phyloP scores from a whole-genome alignment of 2,113 vertebrate genomes.

The Egretta garzetta region DNA sequence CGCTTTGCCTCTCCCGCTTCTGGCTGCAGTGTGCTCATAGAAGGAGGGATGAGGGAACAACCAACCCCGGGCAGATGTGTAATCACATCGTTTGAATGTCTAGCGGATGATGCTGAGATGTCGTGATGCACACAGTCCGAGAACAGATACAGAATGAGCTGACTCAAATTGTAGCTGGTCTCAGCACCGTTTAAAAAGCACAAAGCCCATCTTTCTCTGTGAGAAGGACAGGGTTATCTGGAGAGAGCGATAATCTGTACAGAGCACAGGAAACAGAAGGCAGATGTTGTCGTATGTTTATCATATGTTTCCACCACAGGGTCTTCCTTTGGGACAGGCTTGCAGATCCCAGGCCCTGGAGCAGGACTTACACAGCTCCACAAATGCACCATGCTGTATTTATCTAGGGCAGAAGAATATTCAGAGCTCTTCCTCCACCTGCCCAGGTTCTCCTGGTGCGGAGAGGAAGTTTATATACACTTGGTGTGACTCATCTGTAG shows the following conservation, averaged over 20 bases:
- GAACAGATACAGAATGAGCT: not conserved
- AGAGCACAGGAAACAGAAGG: slow-evolving; percentile 44
- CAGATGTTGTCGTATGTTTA: slow-evolving; percentile 30
- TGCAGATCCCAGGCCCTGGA: not conserved
- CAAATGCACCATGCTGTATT: not conserved
- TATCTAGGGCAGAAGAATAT: not conserved
- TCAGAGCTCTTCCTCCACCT: slow-evolving; percentile 14
- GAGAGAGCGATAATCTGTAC: not conserved
- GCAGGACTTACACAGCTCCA: not conserved
- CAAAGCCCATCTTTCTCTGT: not conserved
- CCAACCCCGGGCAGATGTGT: not conserved
- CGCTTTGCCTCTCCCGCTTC: not conserved
- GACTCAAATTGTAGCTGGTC: not conserved
- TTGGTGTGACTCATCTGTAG: slow-evolving; percentile 4
- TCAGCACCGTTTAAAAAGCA: not conserved
- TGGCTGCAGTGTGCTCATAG: not conserved
- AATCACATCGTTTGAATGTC: not conserved
- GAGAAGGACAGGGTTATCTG: not conserved
- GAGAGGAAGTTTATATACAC: slow-evolving; percentile 1
- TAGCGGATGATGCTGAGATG: not conserved
- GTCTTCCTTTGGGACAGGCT: not conserved
- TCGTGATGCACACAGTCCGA: not conserved
- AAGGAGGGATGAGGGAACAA: not conserved
- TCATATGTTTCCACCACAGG: not conserved
- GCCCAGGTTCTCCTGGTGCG: not conserved